These are phyloP conservation scores for Periophthalmus modestus DNA, from an alignment of 2,113 vertebrate genomes.

Conservation along the genomic window DNA sequence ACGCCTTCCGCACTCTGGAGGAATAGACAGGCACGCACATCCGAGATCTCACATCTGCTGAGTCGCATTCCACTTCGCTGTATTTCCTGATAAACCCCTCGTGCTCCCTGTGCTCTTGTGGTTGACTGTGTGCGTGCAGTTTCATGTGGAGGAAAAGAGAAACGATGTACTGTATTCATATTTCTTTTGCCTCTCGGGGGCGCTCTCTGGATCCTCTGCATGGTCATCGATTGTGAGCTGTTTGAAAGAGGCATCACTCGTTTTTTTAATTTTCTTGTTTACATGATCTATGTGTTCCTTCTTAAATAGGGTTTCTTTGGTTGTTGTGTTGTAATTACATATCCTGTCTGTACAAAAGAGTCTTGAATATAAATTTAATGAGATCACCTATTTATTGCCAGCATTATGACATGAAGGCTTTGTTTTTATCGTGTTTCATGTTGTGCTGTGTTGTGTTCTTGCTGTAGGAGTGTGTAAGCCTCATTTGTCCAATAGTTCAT, in stretches of 20 bases:
- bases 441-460: conserved; percentile 67
- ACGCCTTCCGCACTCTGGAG: conserved; percentile 93
- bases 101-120: conserved; percentile 37
- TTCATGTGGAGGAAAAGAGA: conserved; percentile 64
- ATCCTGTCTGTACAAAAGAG: conserved; percentile 78
- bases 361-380: conserved; percentile 71
- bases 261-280: conserved; percentile 61
- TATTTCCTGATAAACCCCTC: conserved; percentile 31
- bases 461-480: conserved; percentile 63
- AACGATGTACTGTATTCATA: conserved; percentile 72
- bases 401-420: conserved; percentile 60
- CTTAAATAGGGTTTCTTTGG: conserved; percentile 32
- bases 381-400: conserved; percentile 79
- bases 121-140: conserved; percentile 25
- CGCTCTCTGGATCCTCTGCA: conserved; percentile 58
- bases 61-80: conserved; percentile 73
- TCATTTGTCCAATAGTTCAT: conserved; percentile 62
- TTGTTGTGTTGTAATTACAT: conserved; percentile 75
- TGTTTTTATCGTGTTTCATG: conserved; percentile 63
- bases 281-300: conserved; percentile 52
- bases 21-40: conserved; percentile 74
- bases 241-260: conserved; percentile 35
- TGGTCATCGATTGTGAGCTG: conserved; percentile 38
- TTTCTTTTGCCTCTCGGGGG: conserved; percentile 51
- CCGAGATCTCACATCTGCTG: conserved; percentile 51